These are phyloP conservation scores for Zapornia atra DNA, from an alignment of 2,113 vertebrate genomes.

Conservation along the genomic window DNA sequence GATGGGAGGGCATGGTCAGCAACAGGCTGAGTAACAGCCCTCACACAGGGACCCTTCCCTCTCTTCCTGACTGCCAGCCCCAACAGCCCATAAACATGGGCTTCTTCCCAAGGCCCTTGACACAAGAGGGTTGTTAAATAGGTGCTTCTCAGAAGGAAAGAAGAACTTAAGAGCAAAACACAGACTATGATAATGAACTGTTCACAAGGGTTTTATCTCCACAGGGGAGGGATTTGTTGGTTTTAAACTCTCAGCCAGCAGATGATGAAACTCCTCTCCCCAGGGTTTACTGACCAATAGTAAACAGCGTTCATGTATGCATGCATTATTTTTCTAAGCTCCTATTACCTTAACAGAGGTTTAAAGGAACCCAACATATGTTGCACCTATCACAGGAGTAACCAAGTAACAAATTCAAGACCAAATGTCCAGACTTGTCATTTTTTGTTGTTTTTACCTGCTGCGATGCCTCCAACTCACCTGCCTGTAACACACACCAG, in stretches of 20 bases:
- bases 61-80: not conserved
- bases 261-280: slow-evolving; percentile 50
- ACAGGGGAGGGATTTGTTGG: not conserved
- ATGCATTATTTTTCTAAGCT: not conserved
- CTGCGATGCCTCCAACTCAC: not conserved
- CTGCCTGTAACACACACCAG: not conserved
- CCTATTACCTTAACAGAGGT: not conserved
- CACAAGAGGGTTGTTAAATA: not conserved
- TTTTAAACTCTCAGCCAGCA: slow-evolving; percentile 13
- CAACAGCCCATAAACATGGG: not conserved
- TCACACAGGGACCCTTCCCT: not conserved
- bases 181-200: slow-evolving; percentile 29
- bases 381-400: not conserved
- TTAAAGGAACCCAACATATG: not conserved
- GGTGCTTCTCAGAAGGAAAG: not conserved
- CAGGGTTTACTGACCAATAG: not conserved
- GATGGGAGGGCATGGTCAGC: not conserved
- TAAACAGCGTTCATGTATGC: fast-evolving
- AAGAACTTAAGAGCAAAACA: not conserved
- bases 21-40: fast-evolving
- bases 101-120: not conserved
- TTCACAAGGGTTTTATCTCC: slow-evolving; percentile 38
- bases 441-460: not conserved
- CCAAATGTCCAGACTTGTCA: not conserved
- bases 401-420: not conserved